Evolutionary conservation across 1,140 invertebrate species (phyloP), one percentile per base, ranked within the genome.

Genomic region (Lycorma delicatula): DNA sequence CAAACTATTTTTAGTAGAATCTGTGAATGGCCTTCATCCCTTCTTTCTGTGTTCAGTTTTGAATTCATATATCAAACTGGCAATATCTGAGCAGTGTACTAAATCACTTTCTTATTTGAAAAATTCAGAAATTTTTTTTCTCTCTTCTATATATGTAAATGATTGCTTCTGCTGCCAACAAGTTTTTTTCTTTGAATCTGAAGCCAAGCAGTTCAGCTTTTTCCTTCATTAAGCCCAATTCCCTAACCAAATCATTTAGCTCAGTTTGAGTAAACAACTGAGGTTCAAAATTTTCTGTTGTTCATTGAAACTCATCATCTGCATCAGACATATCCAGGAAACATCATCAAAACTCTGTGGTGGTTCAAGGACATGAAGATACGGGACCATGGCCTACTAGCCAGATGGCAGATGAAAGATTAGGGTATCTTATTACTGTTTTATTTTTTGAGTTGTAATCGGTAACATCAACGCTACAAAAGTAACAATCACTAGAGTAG

Each of bases 1-100:
- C 31, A 71, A 60, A 61, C 67, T 73, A 54, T 55, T 62, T 61
- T 68, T 70, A 18, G 65, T 67, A 60, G 62, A 66, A 57, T 72
- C 68, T 31, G 71, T 66, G 51, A 41, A 41, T 20, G 20, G 36
- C 36, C 36, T 41, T 20, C 36, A 41, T 16, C 20, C 36, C 20
- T 41, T 20, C 20, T 41, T 41, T 20, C 23, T 49, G 38, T 55
- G 46, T 46, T 55, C 38, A 26, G 46, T 55, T 46, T 46, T 46
- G 27, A 55, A 55, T 25, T 23, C n/a, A 16, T 36, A 31, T 48
- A 58, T 58, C 7, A 61, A 23, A 20, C 60, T 56, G 54, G 29
- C 27, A 59, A 61, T 38, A 56, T 62, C 58, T 54, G 41, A 54
- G 38, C 53, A 60, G 54, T 46, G 56, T 13, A 62, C 58, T 9